Percentiles rank a stretch among this genome's conserved stretches.
phyloP scores from a whole-genome alignment of 2,797 vertebrate genomes.

The Cheirogaleus major region DNA sequence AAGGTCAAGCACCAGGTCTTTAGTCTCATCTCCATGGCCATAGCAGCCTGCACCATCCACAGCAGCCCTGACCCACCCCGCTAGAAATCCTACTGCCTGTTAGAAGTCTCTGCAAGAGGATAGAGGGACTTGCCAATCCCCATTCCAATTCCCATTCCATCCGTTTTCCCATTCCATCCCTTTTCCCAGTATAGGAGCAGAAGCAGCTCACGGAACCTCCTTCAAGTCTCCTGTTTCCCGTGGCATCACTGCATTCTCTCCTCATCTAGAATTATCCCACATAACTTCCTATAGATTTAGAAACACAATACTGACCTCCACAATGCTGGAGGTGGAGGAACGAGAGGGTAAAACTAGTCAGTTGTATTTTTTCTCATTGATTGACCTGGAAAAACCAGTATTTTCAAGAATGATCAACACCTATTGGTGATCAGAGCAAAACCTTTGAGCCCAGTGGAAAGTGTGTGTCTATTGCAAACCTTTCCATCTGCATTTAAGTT shows the following conservation, averaged over 20 bases:
- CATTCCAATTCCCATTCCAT: neutral
- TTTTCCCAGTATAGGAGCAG: neutral
- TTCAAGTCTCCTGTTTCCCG: neutral
- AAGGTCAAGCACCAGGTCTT: neutral
- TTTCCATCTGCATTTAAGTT: neutral
- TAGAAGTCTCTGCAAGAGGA: neutral
- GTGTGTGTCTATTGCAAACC: neutral
- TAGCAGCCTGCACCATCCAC: neutral
- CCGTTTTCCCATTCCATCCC: neutral
- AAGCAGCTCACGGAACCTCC: neutral
- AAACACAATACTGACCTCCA: neutral
- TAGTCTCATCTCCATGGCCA: neutral
- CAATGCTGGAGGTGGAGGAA: neutral
- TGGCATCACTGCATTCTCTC: neutral
- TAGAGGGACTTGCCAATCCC: neutral
- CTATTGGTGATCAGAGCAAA: neutral
- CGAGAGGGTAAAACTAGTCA: neutral
- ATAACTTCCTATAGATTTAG: too few relatives aligned
- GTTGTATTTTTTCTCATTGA: neutral
- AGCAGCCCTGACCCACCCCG: neutral
- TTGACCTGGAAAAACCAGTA: neutral
- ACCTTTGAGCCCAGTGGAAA: neutral
- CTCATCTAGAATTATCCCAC: neutral
- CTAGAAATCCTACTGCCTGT: neutral
- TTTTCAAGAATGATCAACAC: neutral